These are phyloP conservation scores for Hemiprocne comata DNA, from an alignment of 2,113 vertebrate genomes.

Conservation along the genomic window DNA sequence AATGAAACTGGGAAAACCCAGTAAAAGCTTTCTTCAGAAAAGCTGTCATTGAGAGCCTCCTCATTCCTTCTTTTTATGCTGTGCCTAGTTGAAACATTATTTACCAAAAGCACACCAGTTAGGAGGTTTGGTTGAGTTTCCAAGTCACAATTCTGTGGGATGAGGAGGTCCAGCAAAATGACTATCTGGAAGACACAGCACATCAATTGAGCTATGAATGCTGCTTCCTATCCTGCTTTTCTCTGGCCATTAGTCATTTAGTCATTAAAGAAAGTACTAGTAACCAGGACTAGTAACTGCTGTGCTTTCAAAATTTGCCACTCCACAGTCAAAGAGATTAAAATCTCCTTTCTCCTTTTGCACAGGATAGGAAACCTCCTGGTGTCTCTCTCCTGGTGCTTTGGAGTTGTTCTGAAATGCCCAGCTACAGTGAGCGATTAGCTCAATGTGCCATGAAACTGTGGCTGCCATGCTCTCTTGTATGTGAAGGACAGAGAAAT, in stretches of 20 bases:
- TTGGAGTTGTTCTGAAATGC: neutral
- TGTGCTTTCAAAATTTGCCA: neutral
- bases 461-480: neutral
- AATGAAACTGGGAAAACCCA: neutral
- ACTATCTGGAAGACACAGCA: neutral
- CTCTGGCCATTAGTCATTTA: neutral
- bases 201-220: neutral
- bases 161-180: neutral
- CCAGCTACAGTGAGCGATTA: neutral
- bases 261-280: neutral
- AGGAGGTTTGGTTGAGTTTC: slow-evolving; percentile 25
- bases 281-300: neutral
- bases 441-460: rapidly evolving
- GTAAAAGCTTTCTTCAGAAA: neutral
- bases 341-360: neutral
- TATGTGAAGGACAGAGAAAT: neutral
- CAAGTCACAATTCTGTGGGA: slow-evolving; percentile 42
- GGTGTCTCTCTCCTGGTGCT: neutral
- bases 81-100: neutral
- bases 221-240: neutral
- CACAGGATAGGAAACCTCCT: neutral
- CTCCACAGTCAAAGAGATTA: neutral
- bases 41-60: neutral
- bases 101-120: slow-evolving; percentile 17
- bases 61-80: neutral